Conservation (phyloP, 2,113 vertebrate genomes). For the Aspiorhynchus laticeps region DNA sequence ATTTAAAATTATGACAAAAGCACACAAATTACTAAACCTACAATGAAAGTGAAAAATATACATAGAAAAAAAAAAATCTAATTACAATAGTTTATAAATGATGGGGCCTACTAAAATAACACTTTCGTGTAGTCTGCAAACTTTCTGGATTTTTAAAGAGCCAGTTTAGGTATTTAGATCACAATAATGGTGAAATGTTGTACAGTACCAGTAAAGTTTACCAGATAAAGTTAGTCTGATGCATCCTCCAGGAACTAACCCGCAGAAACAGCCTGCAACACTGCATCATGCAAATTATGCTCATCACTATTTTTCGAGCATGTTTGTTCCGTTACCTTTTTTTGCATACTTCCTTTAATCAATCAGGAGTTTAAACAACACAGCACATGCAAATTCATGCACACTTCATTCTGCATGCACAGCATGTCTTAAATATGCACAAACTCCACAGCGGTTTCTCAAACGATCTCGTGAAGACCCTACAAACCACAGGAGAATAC, state of each 20-base stretch:
- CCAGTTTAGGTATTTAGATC: not conserved
- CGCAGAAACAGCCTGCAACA: not conserved
- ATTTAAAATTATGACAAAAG: too few species aligned
- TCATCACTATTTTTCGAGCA: not conserved
- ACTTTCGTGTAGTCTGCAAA: not conserved
- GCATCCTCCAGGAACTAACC: not conserved
- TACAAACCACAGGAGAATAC: constrained; percentile 58
- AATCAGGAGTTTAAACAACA: not conserved
- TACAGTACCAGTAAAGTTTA: not conserved
- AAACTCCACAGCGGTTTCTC: not conserved
- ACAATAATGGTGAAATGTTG: not conserved
- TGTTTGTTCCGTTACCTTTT: not conserved
- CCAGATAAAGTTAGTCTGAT: not conserved
- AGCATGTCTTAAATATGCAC: not conserved
- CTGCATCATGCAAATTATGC: not conserved
- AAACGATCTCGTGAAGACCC: constrained; percentile 27
- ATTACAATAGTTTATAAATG: too few species aligned
- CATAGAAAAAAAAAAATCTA: not conserved
- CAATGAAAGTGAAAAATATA: not conserved
- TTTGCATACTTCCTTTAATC: not conserved
- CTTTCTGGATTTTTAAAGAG: not conserved
- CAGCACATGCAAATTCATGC: not conserved
- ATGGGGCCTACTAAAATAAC: too few species aligned
- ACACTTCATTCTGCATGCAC: not conserved
- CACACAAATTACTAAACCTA: not conserved